phyloP scores from a whole-genome alignment of 2,113 vertebrate species.

The Corydoras maculifer region DNA sequence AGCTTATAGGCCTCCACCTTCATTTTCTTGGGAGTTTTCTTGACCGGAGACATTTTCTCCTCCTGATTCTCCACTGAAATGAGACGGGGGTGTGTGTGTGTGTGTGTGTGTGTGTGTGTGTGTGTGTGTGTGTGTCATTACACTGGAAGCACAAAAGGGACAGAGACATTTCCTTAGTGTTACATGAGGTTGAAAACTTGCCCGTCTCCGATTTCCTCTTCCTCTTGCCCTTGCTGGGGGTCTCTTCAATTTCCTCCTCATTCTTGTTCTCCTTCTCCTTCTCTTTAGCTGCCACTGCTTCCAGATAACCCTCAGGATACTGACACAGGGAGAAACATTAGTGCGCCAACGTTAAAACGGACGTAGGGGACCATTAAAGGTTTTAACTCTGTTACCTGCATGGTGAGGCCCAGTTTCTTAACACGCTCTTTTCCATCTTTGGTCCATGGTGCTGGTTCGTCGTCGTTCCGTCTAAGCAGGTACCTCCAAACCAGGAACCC shows the following conservation, averaged over 20 bases:
- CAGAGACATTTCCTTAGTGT: not conserved
- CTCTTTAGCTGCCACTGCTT: constrained; percentile 76
- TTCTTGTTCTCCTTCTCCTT: constrained; percentile 85
- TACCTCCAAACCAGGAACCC: constrained; percentile 96
- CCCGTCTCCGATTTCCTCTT: constrained; percentile 79
- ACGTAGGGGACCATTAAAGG: no score
- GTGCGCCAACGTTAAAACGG: no score
- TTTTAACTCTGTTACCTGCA: constrained; percentile 72
- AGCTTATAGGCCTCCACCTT: constrained; percentile 86
- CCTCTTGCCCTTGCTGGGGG: constrained; percentile 74
- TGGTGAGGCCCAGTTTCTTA: constrained; percentile 83
- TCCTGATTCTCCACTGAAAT: constrained; percentile 37
- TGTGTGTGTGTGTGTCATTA: no score
- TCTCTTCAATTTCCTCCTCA: constrained; percentile 48
- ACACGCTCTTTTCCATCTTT: constrained; percentile 88
- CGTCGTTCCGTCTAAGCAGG: constrained; percentile 83
- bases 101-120: no score
- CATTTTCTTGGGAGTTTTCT: constrained; percentile 72
- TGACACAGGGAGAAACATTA: constrained; percentile 37
- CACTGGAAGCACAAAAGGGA: not conserved
- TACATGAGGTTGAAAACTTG: constrained; percentile 35
- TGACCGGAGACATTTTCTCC: constrained; percentile 56
- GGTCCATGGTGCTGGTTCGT: constrained; percentile 91
- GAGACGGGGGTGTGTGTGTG: no score
- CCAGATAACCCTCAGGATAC: constrained; percentile 94